phyloP scores from a whole-genome alignment of 2,797 vertebrate genomes.

The Phrynocephalus forsythii region DNA sequence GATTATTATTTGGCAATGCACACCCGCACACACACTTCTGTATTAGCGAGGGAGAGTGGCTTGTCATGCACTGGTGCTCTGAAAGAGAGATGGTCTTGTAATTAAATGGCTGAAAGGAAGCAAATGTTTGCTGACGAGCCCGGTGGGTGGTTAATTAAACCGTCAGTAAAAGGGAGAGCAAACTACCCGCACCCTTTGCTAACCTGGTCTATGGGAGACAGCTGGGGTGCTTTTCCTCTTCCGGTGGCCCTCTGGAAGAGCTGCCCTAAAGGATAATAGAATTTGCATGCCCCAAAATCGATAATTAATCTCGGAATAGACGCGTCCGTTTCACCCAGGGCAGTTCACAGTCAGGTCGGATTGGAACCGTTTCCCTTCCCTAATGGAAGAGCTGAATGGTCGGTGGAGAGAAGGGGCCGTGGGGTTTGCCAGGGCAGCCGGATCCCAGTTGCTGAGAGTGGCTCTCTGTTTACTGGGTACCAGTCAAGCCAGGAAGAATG shows the following conservation, averaged over 20 bases:
- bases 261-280: not conserved
- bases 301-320: not conserved
- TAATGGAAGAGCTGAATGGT: not conserved
- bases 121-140: not conserved
- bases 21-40: not conserved
- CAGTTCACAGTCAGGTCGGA: not conserved
- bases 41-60: not conserved
- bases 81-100: not conserved
- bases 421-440: not conserved
- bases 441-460: not conserved
- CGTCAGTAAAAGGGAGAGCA: not conserved
- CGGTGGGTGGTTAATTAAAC: not conserved
- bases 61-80: not conserved
- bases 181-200: not conserved
- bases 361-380: rapidly evolving
- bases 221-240: rapidly evolving
- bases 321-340: rapidly evolving
- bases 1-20: constrained; percentile 63
- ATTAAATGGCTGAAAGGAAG: constrained; percentile 45
- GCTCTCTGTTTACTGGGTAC: too few relatives aligned
- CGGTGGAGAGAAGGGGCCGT: too few relatives aligned
- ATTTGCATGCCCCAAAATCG: not conserved
- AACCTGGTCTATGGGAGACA: rapidly evolving
- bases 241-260: rapidly evolving
- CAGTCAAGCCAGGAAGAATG: too few relatives aligned